These are phyloP conservation scores for Neodiprion lecontei DNA, from an alignment of 1,140 invertebrate species.

Conservation along the genomic window DNA sequence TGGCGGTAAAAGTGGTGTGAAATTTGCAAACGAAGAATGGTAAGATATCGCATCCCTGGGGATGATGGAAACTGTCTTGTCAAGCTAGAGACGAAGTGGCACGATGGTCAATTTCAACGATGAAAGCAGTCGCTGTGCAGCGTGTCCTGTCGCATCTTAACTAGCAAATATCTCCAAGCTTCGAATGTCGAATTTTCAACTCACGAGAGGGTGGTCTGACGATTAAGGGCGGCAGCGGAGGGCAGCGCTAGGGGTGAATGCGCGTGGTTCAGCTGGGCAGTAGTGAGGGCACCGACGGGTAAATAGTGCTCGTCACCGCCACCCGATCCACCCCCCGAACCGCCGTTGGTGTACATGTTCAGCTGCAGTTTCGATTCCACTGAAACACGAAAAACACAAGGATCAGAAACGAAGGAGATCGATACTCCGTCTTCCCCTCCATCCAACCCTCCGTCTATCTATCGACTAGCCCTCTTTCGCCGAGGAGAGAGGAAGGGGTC, in stretches of 20 bases:
- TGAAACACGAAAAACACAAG: conserved; percentile 39
- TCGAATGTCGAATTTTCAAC: conserved; percentile 27
- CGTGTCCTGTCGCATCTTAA: not conserved
- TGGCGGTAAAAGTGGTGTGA: too few relatives aligned
- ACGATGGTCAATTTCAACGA: too few relatives aligned
- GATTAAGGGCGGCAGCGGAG: conserved; percentile 57
- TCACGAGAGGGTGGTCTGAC: conserved; percentile 59
- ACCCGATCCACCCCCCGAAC: conserved; percentile 42
- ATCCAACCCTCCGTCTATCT: conserved; percentile 26
- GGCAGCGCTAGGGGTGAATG: conserved; percentile 57
- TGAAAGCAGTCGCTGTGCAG: too few relatives aligned
- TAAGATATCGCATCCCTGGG: too few relatives aligned
- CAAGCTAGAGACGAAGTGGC: too few relatives aligned
- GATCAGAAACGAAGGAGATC: conserved; percentile 21
- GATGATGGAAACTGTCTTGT: too few relatives aligned
- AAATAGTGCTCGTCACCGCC: conserved; percentile 49
- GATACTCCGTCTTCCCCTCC: conserved; percentile 9
- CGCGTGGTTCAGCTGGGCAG: conserved; percentile 51
- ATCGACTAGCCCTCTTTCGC: conserved; percentile 18
- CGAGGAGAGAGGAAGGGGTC: conserved; percentile 33
- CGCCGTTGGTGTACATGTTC: conserved; percentile 50
- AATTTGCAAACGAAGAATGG: too few relatives aligned
- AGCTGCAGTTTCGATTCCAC: conserved; percentile 58
- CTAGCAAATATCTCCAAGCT: not conserved
- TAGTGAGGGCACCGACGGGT: conserved; percentile 43